These are phyloP conservation scores for Condylostylus longicornis DNA, from an alignment of 1,140 invertebrate species.

Conservation along the genomic window DNA sequence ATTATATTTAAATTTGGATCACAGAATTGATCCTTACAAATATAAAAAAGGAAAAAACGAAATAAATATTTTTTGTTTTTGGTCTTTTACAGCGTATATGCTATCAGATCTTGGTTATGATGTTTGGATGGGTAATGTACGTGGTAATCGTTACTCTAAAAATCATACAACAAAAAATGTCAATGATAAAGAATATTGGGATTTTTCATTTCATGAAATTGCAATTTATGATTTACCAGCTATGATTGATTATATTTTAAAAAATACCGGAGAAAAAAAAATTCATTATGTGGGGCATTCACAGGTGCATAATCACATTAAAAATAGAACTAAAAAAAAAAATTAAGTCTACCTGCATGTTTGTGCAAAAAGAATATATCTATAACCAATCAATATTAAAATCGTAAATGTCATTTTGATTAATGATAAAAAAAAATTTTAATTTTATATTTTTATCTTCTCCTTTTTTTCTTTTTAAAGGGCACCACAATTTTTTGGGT, in stretches of 20 bases:
- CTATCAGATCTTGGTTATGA: conserved; percentile 44
- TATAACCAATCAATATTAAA: not conserved
- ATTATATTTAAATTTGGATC: too few species aligned
- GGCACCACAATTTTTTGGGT: conserved; percentile 53
- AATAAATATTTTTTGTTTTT: conserved; percentile 1
- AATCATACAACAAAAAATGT: conserved; percentile 38
- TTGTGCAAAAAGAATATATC: too few species aligned
- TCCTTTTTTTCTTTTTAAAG: conserved; percentile 35
- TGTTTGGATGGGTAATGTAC: conserved; percentile 57
- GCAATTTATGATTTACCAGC: conserved; percentile 59
- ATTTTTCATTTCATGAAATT: conserved; percentile 69
- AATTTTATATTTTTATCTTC: not conserved
- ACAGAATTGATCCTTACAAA: too few species aligned
- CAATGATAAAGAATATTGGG: conserved; percentile 51
- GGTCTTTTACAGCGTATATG: conserved; percentile 31
- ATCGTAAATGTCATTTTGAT: not conserved
- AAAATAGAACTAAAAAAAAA: not conserved
- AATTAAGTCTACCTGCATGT: not conserved
- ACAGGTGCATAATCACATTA: conserved; percentile 12
- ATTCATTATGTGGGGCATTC: conserved; percentile 56
- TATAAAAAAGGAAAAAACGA: not conserved
- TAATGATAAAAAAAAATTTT: not conserved
- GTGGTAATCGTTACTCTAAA: conserved; percentile 50
- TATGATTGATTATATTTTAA: conserved; percentile 54
- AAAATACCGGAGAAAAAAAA: conserved; percentile 39